Conservation (phyloP, 2,797 vertebrate genomes). For the Sternotherus odoratus region DNA sequence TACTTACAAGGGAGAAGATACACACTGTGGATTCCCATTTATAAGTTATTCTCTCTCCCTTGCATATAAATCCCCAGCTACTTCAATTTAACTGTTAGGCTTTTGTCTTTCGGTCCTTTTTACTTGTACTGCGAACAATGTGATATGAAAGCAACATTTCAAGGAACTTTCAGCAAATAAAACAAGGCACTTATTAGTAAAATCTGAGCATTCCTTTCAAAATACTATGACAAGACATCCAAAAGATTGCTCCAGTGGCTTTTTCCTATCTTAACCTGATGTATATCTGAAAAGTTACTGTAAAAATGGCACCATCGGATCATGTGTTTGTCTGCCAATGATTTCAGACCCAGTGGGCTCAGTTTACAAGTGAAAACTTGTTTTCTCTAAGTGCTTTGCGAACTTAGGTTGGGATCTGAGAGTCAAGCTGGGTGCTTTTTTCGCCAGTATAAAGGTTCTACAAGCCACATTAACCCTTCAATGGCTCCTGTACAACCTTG, state of each 20-base stretch:
- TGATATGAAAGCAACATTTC: not conserved
- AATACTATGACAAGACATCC: not conserved
- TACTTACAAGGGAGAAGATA: not conserved
- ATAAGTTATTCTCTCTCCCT: not conserved
- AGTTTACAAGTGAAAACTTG: not conserved
- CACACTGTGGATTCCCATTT: constrained; percentile 5
- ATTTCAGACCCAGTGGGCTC: not conserved
- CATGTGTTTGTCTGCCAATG: not conserved
- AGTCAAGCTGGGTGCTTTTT: not conserved
- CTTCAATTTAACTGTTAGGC: not conserved
- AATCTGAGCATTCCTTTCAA: rapidly evolving
- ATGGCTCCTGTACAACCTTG: not conserved
- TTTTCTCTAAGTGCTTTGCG: not conserved
- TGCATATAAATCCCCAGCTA: not conserved
- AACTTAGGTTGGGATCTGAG: not conserved
- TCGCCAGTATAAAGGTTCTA: not conserved
- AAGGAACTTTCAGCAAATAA: not conserved
- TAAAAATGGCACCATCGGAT: not conserved
- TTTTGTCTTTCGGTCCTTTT: not conserved
- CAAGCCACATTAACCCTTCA: not conserved
- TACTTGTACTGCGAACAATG: not conserved
- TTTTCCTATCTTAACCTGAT: rapidly evolving
- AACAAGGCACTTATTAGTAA: not conserved
- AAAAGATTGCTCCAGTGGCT: not conserved
- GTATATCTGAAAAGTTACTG: not conserved